These are phyloP conservation scores for Xyrichtys novacula DNA, from an alignment of 2,797 vertebrate species.

Conservation along the genomic window DNA sequence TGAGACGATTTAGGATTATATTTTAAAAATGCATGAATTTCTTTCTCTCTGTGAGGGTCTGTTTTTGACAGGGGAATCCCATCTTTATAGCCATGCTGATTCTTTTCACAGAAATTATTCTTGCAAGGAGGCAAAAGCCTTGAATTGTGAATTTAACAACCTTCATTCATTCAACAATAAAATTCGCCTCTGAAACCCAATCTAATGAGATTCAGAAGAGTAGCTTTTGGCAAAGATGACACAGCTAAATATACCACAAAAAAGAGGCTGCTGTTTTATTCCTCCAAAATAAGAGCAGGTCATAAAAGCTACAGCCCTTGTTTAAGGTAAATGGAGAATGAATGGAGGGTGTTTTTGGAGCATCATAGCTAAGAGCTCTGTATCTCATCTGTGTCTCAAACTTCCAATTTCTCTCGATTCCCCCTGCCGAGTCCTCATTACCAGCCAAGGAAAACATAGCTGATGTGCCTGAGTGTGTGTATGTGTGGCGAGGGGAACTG, in stretches of 20 bases:
- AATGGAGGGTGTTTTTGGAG: slow-evolving; percentile 24
- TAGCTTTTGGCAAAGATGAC: slow-evolving; percentile 13
- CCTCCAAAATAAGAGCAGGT: slow-evolving; percentile 18
- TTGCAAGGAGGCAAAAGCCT: slow-evolving; percentile 13
- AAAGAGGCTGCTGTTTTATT: slow-evolving; percentile 23
- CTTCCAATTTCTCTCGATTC: slow-evolving; percentile 41
- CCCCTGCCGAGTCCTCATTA: slow-evolving; percentile 68
- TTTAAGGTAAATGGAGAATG: slow-evolving; percentile 33
- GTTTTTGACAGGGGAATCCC: neutral
- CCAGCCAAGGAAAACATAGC: slow-evolving; percentile 57
- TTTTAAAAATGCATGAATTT: neutral
- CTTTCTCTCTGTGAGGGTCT: neutral
- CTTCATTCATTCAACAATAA: slow-evolving; percentile 19
- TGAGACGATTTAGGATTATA: slow-evolving; percentile 10
- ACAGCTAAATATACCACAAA: neutral
- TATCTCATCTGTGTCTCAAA: slow-evolving; percentile 40
- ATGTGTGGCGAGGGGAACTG: slow-evolving; percentile 23
- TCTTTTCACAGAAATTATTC: slow-evolving; percentile 5
- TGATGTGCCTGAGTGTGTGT: slow-evolving; percentile 26
- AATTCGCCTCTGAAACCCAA: slow-evolving; percentile 17
- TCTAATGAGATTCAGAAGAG: slow-evolving; percentile 22
- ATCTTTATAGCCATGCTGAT: neutral
- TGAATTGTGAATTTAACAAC: slow-evolving; percentile 6
- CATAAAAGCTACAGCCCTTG: slow-evolving; percentile 12
- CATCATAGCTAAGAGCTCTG: slow-evolving; percentile 34